Evolutionary conservation across 92 coral and sea anemone species (phyloP), one percentile per base, ranked within the genome.

Genomic region (Nematostella vectensis): DNA sequence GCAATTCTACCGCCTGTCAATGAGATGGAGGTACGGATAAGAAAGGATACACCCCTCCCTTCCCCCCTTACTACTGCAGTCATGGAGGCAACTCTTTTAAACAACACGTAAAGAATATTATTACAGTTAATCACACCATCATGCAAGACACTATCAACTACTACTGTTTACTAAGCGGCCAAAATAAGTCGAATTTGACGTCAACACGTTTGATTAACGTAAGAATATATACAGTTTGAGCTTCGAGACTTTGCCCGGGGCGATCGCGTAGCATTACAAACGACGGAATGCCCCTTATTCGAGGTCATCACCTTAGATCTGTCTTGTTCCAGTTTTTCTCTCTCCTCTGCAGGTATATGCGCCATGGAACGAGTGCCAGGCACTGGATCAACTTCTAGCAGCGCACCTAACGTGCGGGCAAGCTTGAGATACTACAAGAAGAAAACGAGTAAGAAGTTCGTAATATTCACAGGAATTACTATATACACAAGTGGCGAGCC

Each of bases 301-400:
- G n/a, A n/a, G 25, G 11, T 0, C 57, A 52, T 58, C 56, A 88
- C 96, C 93, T 83, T 72, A 11, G 54, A 72, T 66, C 96, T 58
- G 4, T 88, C 93, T 40, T 69, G 78, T 56, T 83, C 96, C 53
- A 88, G 60, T 43, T 40, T 71, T 19, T 83, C 96, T 39, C 96
- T 82, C 38, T 88, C 96, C 47, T 83, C 85, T 29, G 61, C 65
- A 13, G 96, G 93, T 25, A 83, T 48, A 53, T 88, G 79, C 13
- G 93, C 96, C 94, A 88, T 78, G 44, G 96, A 74, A 11, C 82
- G 87, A 58, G 80, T 72, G 47, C 96, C 96, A 13, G 87, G 93
- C 19, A 83, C 47, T 8, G 87, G 70, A 36, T 79, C 88, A 0
- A 83, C 63, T 55, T 83, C 87, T 28, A 88, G 70, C 26, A 88